Base-by-base conservation (phyloP, 92 coral and sea anemone species). In the Heliopora coerulea region DNA sequence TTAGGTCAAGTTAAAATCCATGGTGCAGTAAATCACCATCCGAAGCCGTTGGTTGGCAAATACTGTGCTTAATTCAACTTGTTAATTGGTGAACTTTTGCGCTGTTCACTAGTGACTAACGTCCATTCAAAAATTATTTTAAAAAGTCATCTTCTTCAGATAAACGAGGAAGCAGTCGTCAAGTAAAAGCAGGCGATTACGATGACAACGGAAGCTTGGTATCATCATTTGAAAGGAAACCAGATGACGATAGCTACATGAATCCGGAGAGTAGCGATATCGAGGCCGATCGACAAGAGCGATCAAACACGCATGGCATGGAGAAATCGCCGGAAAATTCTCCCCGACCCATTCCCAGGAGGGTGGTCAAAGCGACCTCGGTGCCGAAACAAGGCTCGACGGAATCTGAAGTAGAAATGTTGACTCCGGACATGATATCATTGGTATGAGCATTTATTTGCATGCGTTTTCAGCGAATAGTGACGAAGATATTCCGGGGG, bases 271-370 rank as follows among this genome's bases (percentile, higher is more conserved):
- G 58, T 28, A 70, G 77, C 50, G 77, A 70, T 70, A 54, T 49
- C 21, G 77, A 70, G 21, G 77, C 77, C 0, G 77, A 70, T 58
- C 23, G 62, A 34, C 49, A 30, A 14, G 1, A 20, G 29, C 25
- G 19, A 11, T 34, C 56, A 8, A 8, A 8, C 28, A 17, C 20
- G 15, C 63, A 70, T 34, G 62, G 14, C 10, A 78, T 32, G 0
- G 54, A 50, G 2, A 62, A 10, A 34, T 60, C 65, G 25, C 65
- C 61, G 33, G 62, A 56, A 10, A 27, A 52, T 21, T 62, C 65
- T 26, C 85, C 80, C 33, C 65, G 64, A 25, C 19, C 65, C 23
- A 61, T 19, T 24, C 65, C 85, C 28, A 80, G 64, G 30, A 75
- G 78, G 33, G 9, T 54, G 72, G 35, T 30, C 15, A 28, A 19